A percentile compares a stretch with the other conserved stretches of the same genome.
phyloP scores from a whole-genome alignment of 2,888 invertebrate genomes.

The Allophyes oxyacanthae region DNA sequence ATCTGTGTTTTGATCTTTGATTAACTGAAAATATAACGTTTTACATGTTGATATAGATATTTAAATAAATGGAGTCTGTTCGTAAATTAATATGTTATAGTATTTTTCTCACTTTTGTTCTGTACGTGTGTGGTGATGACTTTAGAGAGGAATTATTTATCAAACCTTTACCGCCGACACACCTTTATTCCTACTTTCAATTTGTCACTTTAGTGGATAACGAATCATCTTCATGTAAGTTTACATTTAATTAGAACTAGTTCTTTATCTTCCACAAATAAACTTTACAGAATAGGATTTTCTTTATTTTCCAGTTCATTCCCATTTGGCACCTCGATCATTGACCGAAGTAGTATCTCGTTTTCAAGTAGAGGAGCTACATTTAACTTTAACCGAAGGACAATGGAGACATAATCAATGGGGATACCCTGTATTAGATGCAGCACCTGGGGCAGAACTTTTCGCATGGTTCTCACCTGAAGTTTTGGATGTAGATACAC shows the following conservation, averaged over 20 bases:
- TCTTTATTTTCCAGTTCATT: constrained; percentile 90
- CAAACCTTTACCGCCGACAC: constrained; percentile 94
- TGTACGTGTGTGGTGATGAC: constrained; percentile 86
- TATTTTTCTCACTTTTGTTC: constrained; percentile 44
- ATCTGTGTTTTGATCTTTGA: no score
- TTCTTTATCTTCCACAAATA: not conserved
- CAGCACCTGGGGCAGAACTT: constrained; percentile 97
- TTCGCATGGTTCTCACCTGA: constrained; percentile 96
- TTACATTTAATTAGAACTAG: not conserved
- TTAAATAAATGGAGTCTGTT: constrained; percentile 45
- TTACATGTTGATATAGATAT: not conserved
- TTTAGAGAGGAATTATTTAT: constrained; percentile 97
- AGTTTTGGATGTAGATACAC: constrained; percentile 92
- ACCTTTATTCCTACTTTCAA: constrained; percentile 97
- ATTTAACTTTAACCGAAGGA: constrained; percentile 97
- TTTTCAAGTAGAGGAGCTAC: constrained; percentile 96
- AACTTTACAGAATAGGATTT: constrained; percentile 2
- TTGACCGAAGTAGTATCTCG: constrained; percentile 96
- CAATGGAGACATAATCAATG: constrained; percentile 97
- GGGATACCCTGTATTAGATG: constrained; percentile 97
- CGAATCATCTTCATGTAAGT: constrained; percentile 90
- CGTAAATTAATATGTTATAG: constrained; percentile 35
- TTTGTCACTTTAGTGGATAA: constrained; percentile 94
- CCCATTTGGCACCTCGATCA: constrained; percentile 95
- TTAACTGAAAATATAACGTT: no score